Percentiles rank a stretch among this genome's conserved stretches.
These are phyloP conservation scores for Microtus agrestis DNA, from an alignment of 2,797 vertebrate genomes.

Conservation along the genomic window DNA sequence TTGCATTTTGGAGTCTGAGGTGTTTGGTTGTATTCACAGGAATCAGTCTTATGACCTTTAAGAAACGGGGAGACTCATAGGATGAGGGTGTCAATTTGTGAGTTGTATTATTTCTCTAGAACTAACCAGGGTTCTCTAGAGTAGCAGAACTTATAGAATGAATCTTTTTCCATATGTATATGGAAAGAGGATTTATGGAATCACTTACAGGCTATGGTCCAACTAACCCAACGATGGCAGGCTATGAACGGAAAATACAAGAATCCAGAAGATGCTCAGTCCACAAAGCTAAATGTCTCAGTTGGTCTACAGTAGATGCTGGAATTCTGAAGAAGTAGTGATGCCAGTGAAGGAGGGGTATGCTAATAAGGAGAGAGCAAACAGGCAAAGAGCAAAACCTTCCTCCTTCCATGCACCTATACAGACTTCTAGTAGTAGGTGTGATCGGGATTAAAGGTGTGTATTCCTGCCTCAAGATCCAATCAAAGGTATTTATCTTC, in stretches of 20 bases:
- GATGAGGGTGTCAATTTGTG: neutral
- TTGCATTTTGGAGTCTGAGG: conserved; percentile 24
- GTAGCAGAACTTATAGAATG: no score
- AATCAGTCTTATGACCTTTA: neutral
- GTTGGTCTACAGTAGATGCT: neutral
- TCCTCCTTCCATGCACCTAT: neutral
- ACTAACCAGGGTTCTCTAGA: neutral
- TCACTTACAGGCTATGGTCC: neutral
- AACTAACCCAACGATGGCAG: neutral
- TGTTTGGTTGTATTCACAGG: neutral
- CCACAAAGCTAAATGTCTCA: neutral
- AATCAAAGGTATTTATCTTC: no score
- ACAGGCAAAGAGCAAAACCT: neutral
- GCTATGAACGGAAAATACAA: neutral
- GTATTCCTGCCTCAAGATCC: no score
- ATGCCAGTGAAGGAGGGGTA: neutral
- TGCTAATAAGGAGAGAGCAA: neutral
- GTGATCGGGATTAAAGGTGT: neutral
- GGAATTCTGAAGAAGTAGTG: neutral
- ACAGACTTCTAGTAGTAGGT: no score
- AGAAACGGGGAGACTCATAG: neutral
- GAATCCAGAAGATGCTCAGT: neutral
- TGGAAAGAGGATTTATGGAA: neutral
- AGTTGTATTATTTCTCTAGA: neutral
- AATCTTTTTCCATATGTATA: no score